These are phyloP conservation scores for Clytia hemisphaerica DNA, from an alignment of 30 jellyfish, hydroid and myxozoan genomes.

Conservation along the genomic window DNA sequence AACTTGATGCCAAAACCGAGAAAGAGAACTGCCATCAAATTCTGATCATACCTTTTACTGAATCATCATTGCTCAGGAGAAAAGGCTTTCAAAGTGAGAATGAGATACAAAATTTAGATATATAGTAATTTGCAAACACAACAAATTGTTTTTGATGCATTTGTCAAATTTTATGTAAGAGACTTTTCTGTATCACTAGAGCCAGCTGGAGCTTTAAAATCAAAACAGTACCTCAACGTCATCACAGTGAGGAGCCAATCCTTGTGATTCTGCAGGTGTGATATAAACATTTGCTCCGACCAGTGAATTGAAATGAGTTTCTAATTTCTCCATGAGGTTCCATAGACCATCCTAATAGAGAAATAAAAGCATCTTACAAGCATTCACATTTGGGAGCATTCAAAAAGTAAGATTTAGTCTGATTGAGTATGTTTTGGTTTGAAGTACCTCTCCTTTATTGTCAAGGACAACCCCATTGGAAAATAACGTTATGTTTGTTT, in stretches of 20 bases:
- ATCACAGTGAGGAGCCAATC: slow-evolving; percentile 80
- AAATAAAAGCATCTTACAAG: neutral
- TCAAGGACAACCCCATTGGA: neutral
- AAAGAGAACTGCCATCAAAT: too few relatives aligned
- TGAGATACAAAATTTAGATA: too few relatives aligned
- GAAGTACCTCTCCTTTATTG: neutral
- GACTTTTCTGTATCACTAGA: too few relatives aligned
- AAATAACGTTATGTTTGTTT: neutral
- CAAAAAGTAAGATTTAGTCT: neutral
- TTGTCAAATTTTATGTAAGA: too few relatives aligned
- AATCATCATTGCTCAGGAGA: neutral
- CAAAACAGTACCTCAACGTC: slow-evolving; percentile 66
- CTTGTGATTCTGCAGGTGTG: slow-evolving; percentile 82
- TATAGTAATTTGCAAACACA: too few relatives aligned
- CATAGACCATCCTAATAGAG: slow-evolving; percentile 60
- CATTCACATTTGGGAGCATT: too few relatives aligned
- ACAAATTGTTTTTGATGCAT: too few relatives aligned
- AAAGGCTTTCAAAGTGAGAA: too few relatives aligned
- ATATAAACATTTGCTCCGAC: slow-evolving; percentile 84
- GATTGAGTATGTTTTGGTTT: neutral
- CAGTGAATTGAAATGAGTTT: slow-evolving; percentile 63
- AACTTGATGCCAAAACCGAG: too few relatives aligned
- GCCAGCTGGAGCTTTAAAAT: neutral
- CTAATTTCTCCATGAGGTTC: slow-evolving; percentile 73
- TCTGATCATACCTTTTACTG: neutral